Base-by-base conservation (phyloP, 2,888 invertebrate species). In the Cerastis leucographa region DNA sequence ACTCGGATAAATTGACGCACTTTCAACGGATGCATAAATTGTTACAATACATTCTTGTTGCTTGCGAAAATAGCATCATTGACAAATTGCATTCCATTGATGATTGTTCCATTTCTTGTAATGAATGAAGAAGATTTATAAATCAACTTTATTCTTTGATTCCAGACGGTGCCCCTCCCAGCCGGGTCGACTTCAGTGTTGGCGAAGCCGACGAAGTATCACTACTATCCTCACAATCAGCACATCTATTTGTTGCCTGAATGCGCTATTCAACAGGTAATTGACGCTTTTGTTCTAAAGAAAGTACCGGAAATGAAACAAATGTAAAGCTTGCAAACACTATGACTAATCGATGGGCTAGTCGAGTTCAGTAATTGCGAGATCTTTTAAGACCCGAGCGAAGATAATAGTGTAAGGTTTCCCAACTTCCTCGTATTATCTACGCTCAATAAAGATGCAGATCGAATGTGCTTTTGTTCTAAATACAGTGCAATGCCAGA, bases 161-260 rank as follows among this genome's bases (percentile, higher is more conserved):
- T 97, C 85, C 97, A 98, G 98, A 98, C 98, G 90, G 96, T 97
- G 86, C 97, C 97, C 73, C 92, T 98, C 89, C 98, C 97, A 69
- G 97, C 97, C 65, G 97, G 97, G 35, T 97, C 98, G 65, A 97
- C 98, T 81, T 97, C 97, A 76, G 97, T 97, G 66, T 96, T 98
- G 85, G 98, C 98, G 70, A 99, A 99, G 93, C 99, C 99, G 44
- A 99, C 99, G 84, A 99, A 99, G 96, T 99, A 99, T 96, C 99
- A 99, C 95, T 99, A 99, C 96, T 99, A 99, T 95, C 99, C 99
- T 49, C 99, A 99, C 96, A 99, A 99, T 96, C 99, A 99, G 95
- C 99, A 99, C 96, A 98, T 99, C 92, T 99, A 99, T 96, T 97
- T 99, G 91, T 97, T 99, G 89, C 99, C 99, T 83, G 99, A 99